Conservation (phyloP, 2,797 vertebrate species). For the Caiman crocodilus region DNA sequence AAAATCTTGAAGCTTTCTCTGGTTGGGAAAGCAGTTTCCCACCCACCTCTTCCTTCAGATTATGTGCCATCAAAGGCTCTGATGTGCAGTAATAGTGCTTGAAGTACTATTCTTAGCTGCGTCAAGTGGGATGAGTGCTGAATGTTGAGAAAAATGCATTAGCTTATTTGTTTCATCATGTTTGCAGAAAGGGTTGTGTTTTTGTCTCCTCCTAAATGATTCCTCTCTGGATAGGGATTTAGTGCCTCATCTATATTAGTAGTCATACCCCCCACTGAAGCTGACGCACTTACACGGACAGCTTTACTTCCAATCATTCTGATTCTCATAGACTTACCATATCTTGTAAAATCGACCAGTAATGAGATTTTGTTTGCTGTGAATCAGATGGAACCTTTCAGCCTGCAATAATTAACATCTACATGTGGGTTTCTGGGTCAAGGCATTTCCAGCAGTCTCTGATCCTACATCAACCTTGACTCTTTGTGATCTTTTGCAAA, state of each 20-base stretch:
- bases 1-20: neutral
- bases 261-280: conserved; percentile 12
- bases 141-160: neutral
- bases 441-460: neutral
- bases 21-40: neutral
- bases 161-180: conserved; percentile 18
- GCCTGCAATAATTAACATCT: conserved; percentile 2
- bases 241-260: neutral
- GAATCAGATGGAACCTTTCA: conserved; percentile 20
- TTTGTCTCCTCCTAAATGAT: neutral
- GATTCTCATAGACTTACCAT: conserved; percentile 32
- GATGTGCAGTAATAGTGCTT: neutral
- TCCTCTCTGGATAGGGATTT: conserved; percentile 27
- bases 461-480: neutral
- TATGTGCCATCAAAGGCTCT: neutral
- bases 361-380: neutral
- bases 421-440: neutral
- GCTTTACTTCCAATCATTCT: conserved; percentile 33
- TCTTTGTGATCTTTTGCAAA: neutral
- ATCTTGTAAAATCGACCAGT: conserved; percentile 36
- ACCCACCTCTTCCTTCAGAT: neutral
- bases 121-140: neutral
- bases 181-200: conserved; percentile 35
- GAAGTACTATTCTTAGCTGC: conserved; percentile 12
- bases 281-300: conserved; percentile 44